Base-by-base conservation (phyloP, 1,140 invertebrate genomes). In the fruit fly (Drosophila melanogaster) region DNA sequence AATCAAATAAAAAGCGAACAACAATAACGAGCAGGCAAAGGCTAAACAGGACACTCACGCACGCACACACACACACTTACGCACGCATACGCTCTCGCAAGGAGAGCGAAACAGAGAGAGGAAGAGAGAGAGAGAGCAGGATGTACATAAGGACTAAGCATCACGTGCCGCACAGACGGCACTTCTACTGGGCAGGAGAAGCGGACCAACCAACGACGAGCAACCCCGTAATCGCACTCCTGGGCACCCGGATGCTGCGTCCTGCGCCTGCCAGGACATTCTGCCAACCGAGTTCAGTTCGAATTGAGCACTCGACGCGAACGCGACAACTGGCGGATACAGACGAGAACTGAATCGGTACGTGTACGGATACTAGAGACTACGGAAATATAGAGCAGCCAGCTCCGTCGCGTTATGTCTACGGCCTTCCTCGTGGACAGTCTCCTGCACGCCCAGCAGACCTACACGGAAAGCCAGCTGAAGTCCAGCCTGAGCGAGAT, bases 1-100 rank as follows among this genome's bases (percentile, higher is more conserved):
- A 90, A 90, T 81, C 86, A 91, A 91, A 91, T 91, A 91, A 90
- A 90, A 90, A 77, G 79, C 79, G 51, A 26, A 81, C 81, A 90
- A 90, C 86, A 90, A 90, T 81, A 84, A 64, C 61, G 71, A 73
- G 61, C 75, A 67, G 66, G 71, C 76, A 62, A 76, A 77, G 65
- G 70, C 75, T 69, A 67, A 77, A 46, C 81, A 73, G 70, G 71
- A 87, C 72, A 79, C 67, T 67, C 49, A 59, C 33, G 55, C 61
- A 58, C 44, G 4, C 2, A 17, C 41, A 41, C 15, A 17, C 40
- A 17, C 15, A 4, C 41, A 22, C n/a, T n/a, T n/a, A n/a, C n/a
- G n/a, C n/a, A n/a, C n/a, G n/a, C n/a, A n/a, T n/a, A 3, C 40
- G 7, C 40, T 8, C 17, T 17, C 40, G 5, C n/a, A 14, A 46